Percentiles rank a stretch among this genome's conserved stretches.
phyloP scores from a whole-genome alignment of 2,113 vertebrate genomes.

The Sphaerodactylus townsendi region DNA sequence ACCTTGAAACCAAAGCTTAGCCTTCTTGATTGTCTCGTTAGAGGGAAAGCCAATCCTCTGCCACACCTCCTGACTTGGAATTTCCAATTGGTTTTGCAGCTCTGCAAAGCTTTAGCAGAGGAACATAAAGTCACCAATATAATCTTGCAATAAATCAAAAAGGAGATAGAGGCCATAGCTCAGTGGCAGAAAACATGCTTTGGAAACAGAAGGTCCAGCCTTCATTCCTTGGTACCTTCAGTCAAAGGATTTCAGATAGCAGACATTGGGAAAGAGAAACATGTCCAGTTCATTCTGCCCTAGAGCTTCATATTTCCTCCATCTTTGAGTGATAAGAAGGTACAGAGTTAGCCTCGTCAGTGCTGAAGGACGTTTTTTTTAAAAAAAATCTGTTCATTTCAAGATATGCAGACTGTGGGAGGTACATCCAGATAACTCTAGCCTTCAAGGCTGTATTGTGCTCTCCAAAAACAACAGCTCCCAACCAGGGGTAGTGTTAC shows the following conservation, averaged over 20 bases:
- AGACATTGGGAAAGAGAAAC: not conserved
- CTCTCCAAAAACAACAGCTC: not conserved
- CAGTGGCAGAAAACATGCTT: too few relatives aligned
- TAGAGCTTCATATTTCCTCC: not conserved
- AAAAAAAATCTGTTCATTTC: not conserved
- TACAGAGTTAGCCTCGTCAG: not conserved
- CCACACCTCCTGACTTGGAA: too few relatives aligned
- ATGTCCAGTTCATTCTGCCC: not conserved
- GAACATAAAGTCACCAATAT: not conserved
- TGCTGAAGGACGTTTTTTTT: not conserved
- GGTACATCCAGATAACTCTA: not conserved
- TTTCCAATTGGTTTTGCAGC: too few relatives aligned
- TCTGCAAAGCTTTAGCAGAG: not conserved
- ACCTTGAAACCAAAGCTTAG: too few relatives aligned
- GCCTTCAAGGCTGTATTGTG: not conserved
- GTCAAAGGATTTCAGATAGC: too few relatives aligned
- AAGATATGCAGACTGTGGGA: not conserved
- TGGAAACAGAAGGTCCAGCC: too few relatives aligned
- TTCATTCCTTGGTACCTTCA: too few relatives aligned
- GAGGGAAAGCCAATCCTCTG: too few relatives aligned
- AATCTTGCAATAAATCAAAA: not conserved
- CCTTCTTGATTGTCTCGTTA: too few relatives aligned
- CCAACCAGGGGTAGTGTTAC: too few relatives aligned
- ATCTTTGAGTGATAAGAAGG: not conserved
- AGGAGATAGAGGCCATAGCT: not conserved